phyloP scores from a whole-genome alignment of 2,797 vertebrate species.

The Anomalospiza imberbis region DNA sequence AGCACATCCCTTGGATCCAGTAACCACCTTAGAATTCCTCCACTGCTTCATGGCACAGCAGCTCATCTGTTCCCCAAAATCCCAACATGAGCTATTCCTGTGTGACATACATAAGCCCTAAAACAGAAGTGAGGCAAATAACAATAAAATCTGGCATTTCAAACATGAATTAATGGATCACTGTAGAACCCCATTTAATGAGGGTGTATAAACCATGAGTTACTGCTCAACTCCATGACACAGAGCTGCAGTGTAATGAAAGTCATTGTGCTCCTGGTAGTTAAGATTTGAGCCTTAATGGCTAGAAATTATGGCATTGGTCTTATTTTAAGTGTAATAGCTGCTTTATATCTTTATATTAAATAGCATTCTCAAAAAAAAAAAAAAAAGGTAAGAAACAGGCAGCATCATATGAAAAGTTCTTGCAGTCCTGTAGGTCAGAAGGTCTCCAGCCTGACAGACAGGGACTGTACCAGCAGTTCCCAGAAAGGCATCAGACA shows the following conservation, averaged over 20 bases:
- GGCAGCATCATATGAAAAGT: not conserved
- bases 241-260: slow-evolving; percentile 51
- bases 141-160: slow-evolving; percentile 65
- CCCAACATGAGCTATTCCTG: not conserved
- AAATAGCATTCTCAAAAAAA: slow-evolving; percentile 14
- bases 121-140: slow-evolving; percentile 57
- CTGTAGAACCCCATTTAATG: slow-evolving; percentile 53
- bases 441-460: not conserved
- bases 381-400: not conserved
- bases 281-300: slow-evolving; percentile 54
- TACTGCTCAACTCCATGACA: slow-evolving; percentile 56
- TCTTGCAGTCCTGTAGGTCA: not conserved
- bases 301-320: slow-evolving; percentile 37
- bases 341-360: slow-evolving; percentile 54
- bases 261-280: slow-evolving; percentile 32
- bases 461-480: not conserved
- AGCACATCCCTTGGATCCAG: not conserved
- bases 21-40: not conserved
- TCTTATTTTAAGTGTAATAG: slow-evolving; percentile 28
- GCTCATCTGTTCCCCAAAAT: not conserved
- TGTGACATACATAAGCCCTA: slow-evolving; percentile 3
- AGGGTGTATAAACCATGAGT: slow-evolving; percentile 59
- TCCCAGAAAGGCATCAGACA: not conserved
- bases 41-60: not conserved
- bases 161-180: slow-evolving; percentile 55